Evolutionary conservation across 2,797 vertebrate species (phyloP), one percentile per base, ranked within the genome.

Genomic region (Picus viridis): DNA sequence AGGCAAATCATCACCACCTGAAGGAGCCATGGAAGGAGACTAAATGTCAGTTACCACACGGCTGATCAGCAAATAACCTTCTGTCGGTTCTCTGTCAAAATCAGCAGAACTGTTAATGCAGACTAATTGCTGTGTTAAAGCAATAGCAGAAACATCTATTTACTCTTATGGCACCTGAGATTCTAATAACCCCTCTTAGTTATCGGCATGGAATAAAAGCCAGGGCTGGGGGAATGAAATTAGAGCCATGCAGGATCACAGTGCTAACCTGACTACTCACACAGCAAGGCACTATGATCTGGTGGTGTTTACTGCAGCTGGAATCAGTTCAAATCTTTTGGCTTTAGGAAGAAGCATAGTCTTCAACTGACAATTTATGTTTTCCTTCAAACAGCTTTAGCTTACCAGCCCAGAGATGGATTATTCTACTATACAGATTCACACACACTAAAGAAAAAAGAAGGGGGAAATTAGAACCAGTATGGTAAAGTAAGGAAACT

Each of bases 1-100:
- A 0, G 0, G 0, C 1, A 4, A 45, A 54, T 20, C 2, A 1
- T 34, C 26, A 39, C 1, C 15, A 39, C 16, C 6, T 53, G 41
- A 63, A 64, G 10, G 34, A 68, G 39, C 36, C 30, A 45, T 39
- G 43, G n/a, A 61, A 75, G 34, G 30, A 74, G 4, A 76, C 15
- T 0, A 10, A 57, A 1, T 2, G 6, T 4, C 3, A 3, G 24
- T 27, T 47, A 62, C 12, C 41, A 34, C 4, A 24, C 2, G 4
- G 30, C 12, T 23, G 16, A 16, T 7, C 26, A 45, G 29, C 32
- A 62, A 86, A 79, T 16, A 39, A 13, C n/a, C 15, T 36, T 45
- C 16, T 45, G 7, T 34, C 26, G 47, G 26, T 19, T 83, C 15
- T 47, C 24, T 67, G 10, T 27, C 51, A 69, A 76, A 83, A 65